Base-by-base conservation (phyloP, 2,113 vertebrate species). In the Chaetodon auriga region DNA sequence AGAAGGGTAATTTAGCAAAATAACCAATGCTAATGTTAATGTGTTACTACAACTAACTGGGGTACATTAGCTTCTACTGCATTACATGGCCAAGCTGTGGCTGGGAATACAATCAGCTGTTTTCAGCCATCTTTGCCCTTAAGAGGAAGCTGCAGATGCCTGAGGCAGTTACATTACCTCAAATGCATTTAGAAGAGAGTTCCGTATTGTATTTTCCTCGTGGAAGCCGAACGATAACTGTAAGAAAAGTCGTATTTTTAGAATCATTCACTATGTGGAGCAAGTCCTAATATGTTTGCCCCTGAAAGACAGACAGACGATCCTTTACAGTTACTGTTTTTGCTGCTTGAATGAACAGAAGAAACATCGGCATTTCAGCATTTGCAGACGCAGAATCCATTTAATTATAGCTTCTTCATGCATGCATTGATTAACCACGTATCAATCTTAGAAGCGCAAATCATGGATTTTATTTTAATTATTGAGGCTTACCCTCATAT, bases 1-100 rank as follows among this genome's bases (percentile, higher is more conserved):
- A 70, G 53, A 25, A 74, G 74, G 69, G 18, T 21, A 58, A 57
- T 73, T 69, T 69, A 76, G 53, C n/a, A 57, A 77, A 80, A 63
- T 62, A 78, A 58, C 68, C 61, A 83, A 10, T 60, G 45, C 7
- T 41, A 54, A 53, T 64, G 12, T 35, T 70, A 66, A 66, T 30
- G 61, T 41, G 36, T 23, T 51, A 65, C 19, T 46, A 51, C 30
- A n/a, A 16, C 64, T 78, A 36, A 75, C 36, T 36, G 62, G 55
- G 69, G 66, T 79, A 54, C 25, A 76, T 71, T 68, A 68, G 15
- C 23, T 51, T 43, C 55, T 19, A 15, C 53, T 48, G 23, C 10
- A 57, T 48, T 68, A 38, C 69, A 78, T 45, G 14, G 0, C 63
- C 21, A 63, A n/a, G 61, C 11, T 54, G 23, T 21, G 43, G 11